phyloP scores from a whole-genome alignment of 2,113 vertebrate species.

The Erinaceus europaeus region DNA sequence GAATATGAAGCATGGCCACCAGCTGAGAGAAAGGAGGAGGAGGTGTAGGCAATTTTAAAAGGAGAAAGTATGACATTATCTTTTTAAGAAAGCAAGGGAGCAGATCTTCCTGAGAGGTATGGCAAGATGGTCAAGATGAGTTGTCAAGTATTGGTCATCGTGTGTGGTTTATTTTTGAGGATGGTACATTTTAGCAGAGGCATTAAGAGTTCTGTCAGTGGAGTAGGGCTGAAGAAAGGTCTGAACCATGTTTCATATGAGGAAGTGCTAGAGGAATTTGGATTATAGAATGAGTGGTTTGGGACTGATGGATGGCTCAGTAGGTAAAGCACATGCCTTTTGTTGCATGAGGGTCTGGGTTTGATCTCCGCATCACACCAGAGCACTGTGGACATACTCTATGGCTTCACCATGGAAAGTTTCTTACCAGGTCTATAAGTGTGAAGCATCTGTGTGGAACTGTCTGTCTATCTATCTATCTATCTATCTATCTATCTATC shows the following conservation, averaged over 20 bases:
- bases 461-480: too few species aligned
- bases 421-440: too few species aligned
- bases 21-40: background rate
- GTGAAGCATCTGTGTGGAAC: too few species aligned
- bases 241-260: background rate
- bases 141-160: background rate
- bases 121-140: background rate
- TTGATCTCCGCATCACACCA: too few species aligned
- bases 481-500: too few species aligned
- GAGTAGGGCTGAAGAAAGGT: background rate
- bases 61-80: background rate
- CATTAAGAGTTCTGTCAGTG: background rate
- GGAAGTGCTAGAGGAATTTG: background rate
- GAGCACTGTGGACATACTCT: too few species aligned
- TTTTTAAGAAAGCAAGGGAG: background rate
- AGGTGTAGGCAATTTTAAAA: background rate
- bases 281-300: background rate
- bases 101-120: background rate
- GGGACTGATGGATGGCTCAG: background rate
- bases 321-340: background rate
- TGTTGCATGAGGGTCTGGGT: background rate
- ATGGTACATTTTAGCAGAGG: background rate
- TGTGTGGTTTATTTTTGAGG: background rate
- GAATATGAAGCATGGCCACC: background rate
- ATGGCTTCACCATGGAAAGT: too few species aligned